Conservation (phyloP, 37 sponge, comb jelly and placozoan genomes). For the Chondrosia reniformis region DNA sequence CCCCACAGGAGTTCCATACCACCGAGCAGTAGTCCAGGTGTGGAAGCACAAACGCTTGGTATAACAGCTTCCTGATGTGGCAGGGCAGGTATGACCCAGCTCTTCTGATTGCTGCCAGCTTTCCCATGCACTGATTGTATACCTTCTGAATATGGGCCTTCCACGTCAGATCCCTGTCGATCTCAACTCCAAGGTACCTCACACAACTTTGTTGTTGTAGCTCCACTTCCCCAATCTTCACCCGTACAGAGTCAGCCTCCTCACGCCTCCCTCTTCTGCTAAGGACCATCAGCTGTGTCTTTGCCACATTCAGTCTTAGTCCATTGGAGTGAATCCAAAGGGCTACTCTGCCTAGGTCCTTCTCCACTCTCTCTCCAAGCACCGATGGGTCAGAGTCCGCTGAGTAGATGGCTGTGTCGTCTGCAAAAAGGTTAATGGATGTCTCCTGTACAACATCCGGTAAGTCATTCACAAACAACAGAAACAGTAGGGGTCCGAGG, state of each 20-base stretch:
- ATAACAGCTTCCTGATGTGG: not conserved
- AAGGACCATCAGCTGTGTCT: not conserved
- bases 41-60: not conserved
- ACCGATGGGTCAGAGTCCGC: not conserved
- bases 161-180: conserved; percentile 22
- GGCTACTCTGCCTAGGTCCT: not conserved
- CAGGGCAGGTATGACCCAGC: not conserved
- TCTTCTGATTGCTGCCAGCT: conserved; percentile 2
- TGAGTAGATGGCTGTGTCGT: conserved; percentile 16
- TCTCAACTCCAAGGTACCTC: not conserved
- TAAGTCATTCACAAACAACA: conserved; percentile 37
- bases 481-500: conserved; percentile 42
- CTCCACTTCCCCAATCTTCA: not conserved
- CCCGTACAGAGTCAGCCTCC: not conserved
- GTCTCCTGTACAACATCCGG: not conserved
- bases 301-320: not conserved
- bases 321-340: not conserved
- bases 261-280: not conserved
- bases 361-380: not conserved
- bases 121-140: not conserved
- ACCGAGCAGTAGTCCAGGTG: conserved; percentile 29
- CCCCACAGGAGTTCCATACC: conserved; percentile 15
- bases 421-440: conserved; percentile 15
- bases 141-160: not conserved
- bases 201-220: not conserved